These are phyloP conservation scores for Onychomys torridus DNA, from an alignment of 2,797 vertebrate species.

Conservation along the genomic window DNA sequence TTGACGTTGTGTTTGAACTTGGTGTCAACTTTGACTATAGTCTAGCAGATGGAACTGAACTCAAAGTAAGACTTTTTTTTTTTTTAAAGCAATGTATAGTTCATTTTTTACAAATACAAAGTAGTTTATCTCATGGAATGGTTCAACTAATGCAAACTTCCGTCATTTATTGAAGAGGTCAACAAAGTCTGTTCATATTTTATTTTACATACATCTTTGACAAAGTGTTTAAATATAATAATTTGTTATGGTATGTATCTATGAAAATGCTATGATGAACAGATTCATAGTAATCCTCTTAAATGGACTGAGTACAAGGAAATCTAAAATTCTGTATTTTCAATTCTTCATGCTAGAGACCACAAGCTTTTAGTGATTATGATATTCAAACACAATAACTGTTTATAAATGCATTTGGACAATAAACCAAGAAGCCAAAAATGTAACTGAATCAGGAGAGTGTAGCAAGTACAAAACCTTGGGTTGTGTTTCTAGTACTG, in stretches of 20 bases:
- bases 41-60: slow-evolving; percentile 95
- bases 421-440: background rate
- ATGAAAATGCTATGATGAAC: background rate
- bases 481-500: background rate
- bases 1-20: slow-evolving; percentile 93
- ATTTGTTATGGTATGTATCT: background rate
- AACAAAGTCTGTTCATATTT: background rate
- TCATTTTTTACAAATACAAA: background rate
- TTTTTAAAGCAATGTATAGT: background rate
- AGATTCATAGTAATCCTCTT: slow-evolving; percentile 2
- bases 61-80: slow-evolving; percentile 88
- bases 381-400: background rate
- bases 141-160: background rate
- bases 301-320: background rate
- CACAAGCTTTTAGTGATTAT: background rate
- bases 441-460: background rate
- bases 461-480: background rate
- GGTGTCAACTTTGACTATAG: slow-evolving; percentile 92
- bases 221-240: background rate
- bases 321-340: slow-evolving; percentile 20
- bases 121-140: background rate
- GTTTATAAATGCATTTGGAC: background rate
- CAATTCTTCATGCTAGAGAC: background rate
- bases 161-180: background rate
- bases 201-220: background rate